A percentile compares a stretch with the other conserved stretches of the same genome.
phyloP scores from a whole-genome alignment of 2,113 vertebrate species.

The Mormyrus lacerda region DNA sequence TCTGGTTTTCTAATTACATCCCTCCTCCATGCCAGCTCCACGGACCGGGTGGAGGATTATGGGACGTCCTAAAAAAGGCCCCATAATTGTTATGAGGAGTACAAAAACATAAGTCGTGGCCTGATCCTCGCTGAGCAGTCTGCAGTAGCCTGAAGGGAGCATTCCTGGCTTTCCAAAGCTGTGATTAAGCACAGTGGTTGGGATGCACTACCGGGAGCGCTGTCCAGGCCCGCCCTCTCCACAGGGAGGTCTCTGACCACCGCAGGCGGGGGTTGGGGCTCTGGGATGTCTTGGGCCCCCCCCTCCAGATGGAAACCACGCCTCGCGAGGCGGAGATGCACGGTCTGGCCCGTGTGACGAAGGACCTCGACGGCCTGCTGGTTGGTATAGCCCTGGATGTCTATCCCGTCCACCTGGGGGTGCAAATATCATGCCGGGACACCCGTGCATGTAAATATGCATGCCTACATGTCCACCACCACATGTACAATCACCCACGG shows the following conservation, averaged over 20 bases:
- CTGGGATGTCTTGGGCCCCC: constrained; percentile 23
- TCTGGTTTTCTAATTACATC: constrained; percentile 17
- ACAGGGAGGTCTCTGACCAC: constrained; percentile 49
- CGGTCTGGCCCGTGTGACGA: constrained; percentile 80
- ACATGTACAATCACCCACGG: not conserved
- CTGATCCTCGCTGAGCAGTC: not conserved
- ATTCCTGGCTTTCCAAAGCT: not conserved
- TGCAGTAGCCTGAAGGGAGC: not conserved
- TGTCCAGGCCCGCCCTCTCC: constrained; percentile 30
- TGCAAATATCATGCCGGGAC: constrained; percentile 15
- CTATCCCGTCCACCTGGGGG: constrained; percentile 80
- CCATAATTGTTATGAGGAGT: constrained; percentile 1
- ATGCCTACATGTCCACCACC: not conserved
- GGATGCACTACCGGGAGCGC: not conserved
- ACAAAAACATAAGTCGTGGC: not conserved
- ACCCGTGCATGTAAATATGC: not conserved
- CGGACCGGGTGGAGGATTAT: constrained; percentile 16
- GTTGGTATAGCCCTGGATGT: constrained; percentile 92
- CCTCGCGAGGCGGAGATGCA: constrained; percentile 78
- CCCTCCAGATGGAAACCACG: constrained; percentile 68
- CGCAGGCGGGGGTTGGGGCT: constrained; percentile 18
- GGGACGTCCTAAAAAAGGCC: constrained; percentile 14
- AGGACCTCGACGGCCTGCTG: constrained; percentile 94
- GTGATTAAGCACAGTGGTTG: not conserved
- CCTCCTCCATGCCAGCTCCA: not conserved